Evolutionary conservation across 2,888 invertebrate genomes (phyloP).

Genomic region (Lumbricus terrestris): DNA sequence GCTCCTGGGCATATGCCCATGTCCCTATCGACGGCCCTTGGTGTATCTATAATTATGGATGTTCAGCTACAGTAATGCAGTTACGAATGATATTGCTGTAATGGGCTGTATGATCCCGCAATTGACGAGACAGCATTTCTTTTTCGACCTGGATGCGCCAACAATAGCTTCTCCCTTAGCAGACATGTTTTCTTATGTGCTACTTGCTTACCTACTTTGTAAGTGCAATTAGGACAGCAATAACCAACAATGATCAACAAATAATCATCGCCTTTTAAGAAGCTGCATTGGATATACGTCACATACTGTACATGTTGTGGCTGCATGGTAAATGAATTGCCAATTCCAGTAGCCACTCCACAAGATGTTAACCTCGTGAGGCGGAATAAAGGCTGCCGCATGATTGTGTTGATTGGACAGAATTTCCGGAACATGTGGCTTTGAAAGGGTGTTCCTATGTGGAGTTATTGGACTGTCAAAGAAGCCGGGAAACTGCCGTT

Average conservation of each 20-base stretch:
- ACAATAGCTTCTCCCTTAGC: too few relatives aligned
- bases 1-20: too few relatives aligned
- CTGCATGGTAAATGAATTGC: not conserved
- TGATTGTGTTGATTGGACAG: not conserved
- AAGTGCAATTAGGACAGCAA: not conserved
- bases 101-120: too few relatives aligned
- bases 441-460: not conserved
- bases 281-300: too few relatives aligned
- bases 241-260: not conserved
- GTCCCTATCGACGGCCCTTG: too few relatives aligned
- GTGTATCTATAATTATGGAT: too few relatives aligned
- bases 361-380: not conserved
- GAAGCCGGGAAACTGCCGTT: not conserved
- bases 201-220: too few relatives aligned
- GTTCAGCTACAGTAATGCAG: too few relatives aligned
- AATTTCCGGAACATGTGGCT: slow-evolving; percentile 3
- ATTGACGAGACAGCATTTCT: not conserved
- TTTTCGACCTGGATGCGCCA: not conserved
- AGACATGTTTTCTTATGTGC: too few relatives aligned
- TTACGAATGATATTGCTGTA: too few relatives aligned
- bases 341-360: not conserved
- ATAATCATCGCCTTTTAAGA: not conserved
- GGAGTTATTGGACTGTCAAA: not conserved
- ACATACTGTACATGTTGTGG: too few relatives aligned
- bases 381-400: not conserved